A percentile compares a stretch with the other conserved stretches of the same genome.
phyloP scores from a whole-genome alignment of 2,888 invertebrate genomes.

The Pocota personata region DNA sequence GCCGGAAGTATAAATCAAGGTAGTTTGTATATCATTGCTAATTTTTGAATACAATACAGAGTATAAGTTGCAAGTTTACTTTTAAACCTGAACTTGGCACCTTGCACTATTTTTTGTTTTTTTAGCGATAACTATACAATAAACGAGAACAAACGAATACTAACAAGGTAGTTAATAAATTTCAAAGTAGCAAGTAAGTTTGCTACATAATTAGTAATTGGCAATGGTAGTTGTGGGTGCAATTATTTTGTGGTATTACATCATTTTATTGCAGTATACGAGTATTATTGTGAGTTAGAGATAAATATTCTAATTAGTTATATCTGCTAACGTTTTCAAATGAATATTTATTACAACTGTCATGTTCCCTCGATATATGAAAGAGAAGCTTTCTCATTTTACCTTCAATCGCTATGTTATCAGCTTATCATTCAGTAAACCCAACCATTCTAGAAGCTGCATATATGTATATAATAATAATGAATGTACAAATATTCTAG shows the following conservation, averaged over 20 bases:
- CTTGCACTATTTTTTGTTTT: neutral
- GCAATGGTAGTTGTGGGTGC: neutral
- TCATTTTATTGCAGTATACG: neutral
- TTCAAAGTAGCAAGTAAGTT: neutral
- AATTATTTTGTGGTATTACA: neutral
- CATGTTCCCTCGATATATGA: too few relatives aligned
- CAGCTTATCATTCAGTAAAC: neutral
- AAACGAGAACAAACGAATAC: neutral
- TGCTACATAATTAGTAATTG: neutral
- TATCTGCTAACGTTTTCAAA: neutral
- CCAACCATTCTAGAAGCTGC: neutral
- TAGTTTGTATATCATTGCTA: neutral
- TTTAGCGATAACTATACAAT: neutral
- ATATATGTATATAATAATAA: too few relatives aligned
- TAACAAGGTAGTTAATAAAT: neutral
- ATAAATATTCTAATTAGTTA: neutral
- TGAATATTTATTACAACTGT: neutral
- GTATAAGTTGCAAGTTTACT: neutral
- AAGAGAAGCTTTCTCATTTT: neutral
- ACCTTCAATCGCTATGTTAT: neutral
- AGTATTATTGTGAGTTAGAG: neutral
- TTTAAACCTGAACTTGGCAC: neutral
- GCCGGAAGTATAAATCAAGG: neutral
- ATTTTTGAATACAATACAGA: neutral
- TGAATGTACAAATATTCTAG: too few relatives aligned